These are phyloP conservation scores for Argyresthia albistria DNA, from an alignment of 2,888 invertebrate species.

Conservation along the genomic window DNA sequence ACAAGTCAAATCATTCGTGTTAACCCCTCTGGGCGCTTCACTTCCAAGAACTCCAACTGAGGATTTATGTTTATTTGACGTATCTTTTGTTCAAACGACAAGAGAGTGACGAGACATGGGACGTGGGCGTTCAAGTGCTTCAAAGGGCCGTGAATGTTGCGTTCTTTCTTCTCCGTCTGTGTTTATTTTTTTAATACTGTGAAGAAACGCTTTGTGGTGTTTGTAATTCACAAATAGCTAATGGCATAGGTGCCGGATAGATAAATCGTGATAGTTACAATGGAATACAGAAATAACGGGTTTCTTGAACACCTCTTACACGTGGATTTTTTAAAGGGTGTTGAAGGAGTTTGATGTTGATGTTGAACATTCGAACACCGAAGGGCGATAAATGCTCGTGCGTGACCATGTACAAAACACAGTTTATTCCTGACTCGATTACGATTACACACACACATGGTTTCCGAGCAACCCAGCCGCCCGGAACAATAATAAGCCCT, in stretches of 20 bases:
- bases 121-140: conserved; percentile 4
- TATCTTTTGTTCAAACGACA: conserved; percentile 27
- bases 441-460: conserved; percentile 24
- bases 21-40: conserved; percentile 15
- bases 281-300: too few relatives aligned
- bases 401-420: background rate
- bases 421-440: conserved; percentile 15
- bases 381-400: too few relatives aligned
- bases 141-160: conserved; percentile 5
- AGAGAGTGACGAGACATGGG: conserved; percentile 14
- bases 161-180: background rate
- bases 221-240: too few relatives aligned
- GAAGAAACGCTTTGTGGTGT: background rate
- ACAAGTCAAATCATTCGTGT: too few relatives aligned
- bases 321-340: too few relatives aligned
- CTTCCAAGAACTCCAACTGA: conserved; percentile 26
- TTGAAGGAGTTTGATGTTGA: too few relatives aligned
- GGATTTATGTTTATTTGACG: conserved; percentile 21
- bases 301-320: too few relatives aligned
- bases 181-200: background rate
- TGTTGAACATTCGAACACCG: too few relatives aligned
- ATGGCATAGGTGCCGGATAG: too few relatives aligned
- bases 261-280: too few relatives aligned
- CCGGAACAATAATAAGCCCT: conserved; percentile 39
- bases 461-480: conserved; percentile 42